Base-by-base conservation (phyloP, 53 echinoderm and acorn worm genomes). In the Paracentrotus lividus region DNA sequence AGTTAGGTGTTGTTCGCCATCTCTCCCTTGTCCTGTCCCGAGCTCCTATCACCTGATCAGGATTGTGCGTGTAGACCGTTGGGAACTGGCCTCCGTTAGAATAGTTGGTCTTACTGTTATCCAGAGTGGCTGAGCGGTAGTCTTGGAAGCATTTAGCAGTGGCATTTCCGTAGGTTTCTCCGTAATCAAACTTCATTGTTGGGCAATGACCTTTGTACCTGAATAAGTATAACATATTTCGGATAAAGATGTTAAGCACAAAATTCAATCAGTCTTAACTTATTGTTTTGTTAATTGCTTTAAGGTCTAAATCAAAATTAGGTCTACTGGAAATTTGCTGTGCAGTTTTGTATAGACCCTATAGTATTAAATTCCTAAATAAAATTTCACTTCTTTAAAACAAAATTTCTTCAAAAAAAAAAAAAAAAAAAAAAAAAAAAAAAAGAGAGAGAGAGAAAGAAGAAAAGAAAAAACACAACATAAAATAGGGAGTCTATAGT, bases 171-270 rank as follows among this genome's bases (percentile, higher is more conserved):
- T 97, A 99, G 0, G 99, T 97, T 88, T 99, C 99, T n/a, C 99
- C 99, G 32, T 97, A 99, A 57, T 97, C 99, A 94, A 96, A 99
- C 94, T 99, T 99, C 33, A 95, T 93, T 18, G 96, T 97, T 42
- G 99, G 99, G 64, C 99, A 99, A 77, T 99, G 99, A 26, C 99
- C 99, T 95, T 97, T 99, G 88, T 99, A 99, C 52, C 99, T 99
- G 84, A n/a, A 56, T 33, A 49, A 16, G 24, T 14, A 27, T 13
- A 72, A 40, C 40, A 18, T n/a, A n/a, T n/a, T n/a, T n/a, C n/a
- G n/a, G n/a, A n/a, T n/a, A n/a, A n/a, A 60, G 5, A 60, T 12
- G 12, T 51, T 51, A 8, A 8, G 7, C 51, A 51, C 12, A 51
- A 6, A 51, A 6, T 12, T 12, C 51, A 51, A 6, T 12, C 51